Evolutionary conservation across 2,888 invertebrate genomes (phyloP).

Genomic region (Andrena haemorrhoa): DNA sequence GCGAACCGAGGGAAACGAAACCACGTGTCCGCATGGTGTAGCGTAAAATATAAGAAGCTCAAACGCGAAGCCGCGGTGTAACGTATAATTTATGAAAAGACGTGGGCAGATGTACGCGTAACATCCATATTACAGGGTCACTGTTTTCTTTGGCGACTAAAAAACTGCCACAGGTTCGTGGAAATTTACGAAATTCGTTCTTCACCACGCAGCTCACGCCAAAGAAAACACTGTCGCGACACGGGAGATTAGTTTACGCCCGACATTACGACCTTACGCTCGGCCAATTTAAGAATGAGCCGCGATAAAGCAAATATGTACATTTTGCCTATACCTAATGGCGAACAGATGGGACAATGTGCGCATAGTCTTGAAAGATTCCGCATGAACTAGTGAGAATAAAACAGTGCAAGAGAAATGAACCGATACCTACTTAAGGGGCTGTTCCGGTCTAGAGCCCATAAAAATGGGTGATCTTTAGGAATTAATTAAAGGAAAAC

Average conservation of each 20-base stretch:
- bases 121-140: conserved; percentile 20
- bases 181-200: conserved; percentile 72
- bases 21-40: not conserved
- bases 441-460: too few species aligned
- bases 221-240: conserved; percentile 64
- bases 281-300: conserved; percentile 25
- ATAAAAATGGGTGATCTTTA: too few species aligned
- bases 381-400: not conserved
- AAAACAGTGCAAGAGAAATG: too few species aligned
- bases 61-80: not conserved
- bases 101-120: conserved; percentile 17
- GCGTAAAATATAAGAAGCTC: conserved; percentile 7
- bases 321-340: not conserved
- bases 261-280: conserved; percentile 22
- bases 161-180: conserved; percentile 57
- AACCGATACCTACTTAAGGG: too few species aligned
- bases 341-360: conserved; percentile 12
- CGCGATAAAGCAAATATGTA: conserved; percentile 17
- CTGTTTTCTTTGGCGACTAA: conserved; percentile 59
- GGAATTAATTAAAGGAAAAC: too few species aligned
- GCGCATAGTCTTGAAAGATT: not conserved
- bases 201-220: conserved; percentile 36
- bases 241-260: conserved; percentile 62
- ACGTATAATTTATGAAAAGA: conserved; percentile 31
- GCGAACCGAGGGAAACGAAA: not conserved